Base-by-base conservation (phyloP, 2,888 invertebrate species). In the Troides aeacus region DNA sequence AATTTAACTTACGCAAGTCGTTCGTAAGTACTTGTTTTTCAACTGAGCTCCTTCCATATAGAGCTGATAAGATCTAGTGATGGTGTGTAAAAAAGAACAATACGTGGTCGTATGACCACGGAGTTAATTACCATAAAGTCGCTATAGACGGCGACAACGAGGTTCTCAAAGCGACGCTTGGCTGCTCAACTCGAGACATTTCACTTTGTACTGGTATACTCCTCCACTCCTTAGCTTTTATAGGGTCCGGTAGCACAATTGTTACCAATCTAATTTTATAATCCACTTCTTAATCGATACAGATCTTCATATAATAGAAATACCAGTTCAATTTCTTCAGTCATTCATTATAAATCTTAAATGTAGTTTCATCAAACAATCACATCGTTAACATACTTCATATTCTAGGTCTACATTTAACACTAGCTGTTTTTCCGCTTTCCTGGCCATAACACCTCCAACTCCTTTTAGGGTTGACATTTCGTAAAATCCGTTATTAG, bases 101-200 rank as follows among this genome's bases (percentile, higher is more conserved):
- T 74, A 72, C 73, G 70, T 50, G 63, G 23, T 46, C 62, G 58
- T 69, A 65, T 69, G 62, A 69, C 63, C 60, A 58, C 62, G 56
- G 42, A 65, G 74, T 71, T 78, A 79, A 87, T 87, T 87, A 85
- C 78, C 86, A 85, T 86, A 85, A 77, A 81, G 79, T 80, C 73
- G 73, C 75, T 73, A 79, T 76, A 80, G 77, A 79, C 82, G 88
- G 86, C 87, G 87, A 80, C 77, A 79, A 76, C 65, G 77, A 73
- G 79, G 86, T 89, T 90, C 89, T 83, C 90, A 90, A 80, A 76
- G 86, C 69, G 76, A 77, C 86, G 90, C 80, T 89, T 76, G 78
- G 86, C 68, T 89, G 88, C 71, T 72, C 81, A 74, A 74, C 76
- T 75, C 81, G 84, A 85, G 90, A 89, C 89, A 87, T 87, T 89